Evolutionary conservation across 2,797 vertebrate genomes (phyloP).

Genomic region (Ficedula albicollis): DNA sequence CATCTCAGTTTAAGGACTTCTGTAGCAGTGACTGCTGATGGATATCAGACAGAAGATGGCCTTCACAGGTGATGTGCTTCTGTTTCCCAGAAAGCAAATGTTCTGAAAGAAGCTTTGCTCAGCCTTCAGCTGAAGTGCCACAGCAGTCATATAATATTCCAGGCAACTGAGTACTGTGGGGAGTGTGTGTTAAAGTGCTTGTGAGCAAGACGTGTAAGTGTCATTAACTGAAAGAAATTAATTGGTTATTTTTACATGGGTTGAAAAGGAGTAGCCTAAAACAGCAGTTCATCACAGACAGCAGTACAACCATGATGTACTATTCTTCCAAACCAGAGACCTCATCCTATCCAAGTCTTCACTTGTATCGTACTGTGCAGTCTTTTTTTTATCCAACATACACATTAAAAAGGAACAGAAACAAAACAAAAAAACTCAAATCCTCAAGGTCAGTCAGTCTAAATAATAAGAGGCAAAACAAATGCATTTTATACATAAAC

Average conservation of each 20-base stretch:
- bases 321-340: not conserved
- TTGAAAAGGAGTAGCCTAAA: not conserved
- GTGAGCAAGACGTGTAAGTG: not conserved
- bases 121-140: not conserved
- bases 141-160: not conserved
- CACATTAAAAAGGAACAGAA: not conserved
- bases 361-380: not conserved
- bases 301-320: not conserved
- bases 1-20: not conserved
- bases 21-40: not conserved
- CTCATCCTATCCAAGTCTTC: not conserved
- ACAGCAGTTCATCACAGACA: not conserved
- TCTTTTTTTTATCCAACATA: not conserved
- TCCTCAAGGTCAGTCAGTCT: conserved; percentile 18
- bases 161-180: not conserved
- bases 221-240: not conserved
- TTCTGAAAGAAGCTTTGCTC: not conserved
- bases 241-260: not conserved
- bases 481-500: conserved; percentile 32
- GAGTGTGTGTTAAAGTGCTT: not conserved
- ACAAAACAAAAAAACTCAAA: not conserved
- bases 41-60: not conserved
- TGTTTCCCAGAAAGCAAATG: not conserved
- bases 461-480: conserved; percentile 34
- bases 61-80: not conserved